These are phyloP conservation scores for Umimayanthus chanpuru DNA, from an alignment of 92 coral and sea anemone genomes.

Conservation along the genomic window DNA sequence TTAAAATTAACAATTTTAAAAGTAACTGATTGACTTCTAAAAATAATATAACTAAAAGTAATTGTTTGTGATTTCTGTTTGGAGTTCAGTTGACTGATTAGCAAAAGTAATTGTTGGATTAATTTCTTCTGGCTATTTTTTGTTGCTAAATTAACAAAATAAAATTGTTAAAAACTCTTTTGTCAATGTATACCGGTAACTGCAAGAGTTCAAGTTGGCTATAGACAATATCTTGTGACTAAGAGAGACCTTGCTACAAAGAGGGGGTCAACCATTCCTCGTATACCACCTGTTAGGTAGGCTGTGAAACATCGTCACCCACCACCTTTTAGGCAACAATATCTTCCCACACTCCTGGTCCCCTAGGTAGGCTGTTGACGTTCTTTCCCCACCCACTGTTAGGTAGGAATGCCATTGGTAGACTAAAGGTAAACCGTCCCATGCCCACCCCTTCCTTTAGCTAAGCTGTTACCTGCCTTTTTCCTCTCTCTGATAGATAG, in stretches of 20 bases:
- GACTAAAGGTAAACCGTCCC: too few relatives aligned
- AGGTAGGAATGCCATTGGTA: too few relatives aligned
- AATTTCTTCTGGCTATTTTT: neutral
- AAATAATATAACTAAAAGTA: neutral
- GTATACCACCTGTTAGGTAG: neutral
- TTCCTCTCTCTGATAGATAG: neutral
- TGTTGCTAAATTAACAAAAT: neutral
- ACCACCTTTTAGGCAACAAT: too few relatives aligned
- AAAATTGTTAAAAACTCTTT: neutral
- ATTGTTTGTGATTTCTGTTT: neutral
- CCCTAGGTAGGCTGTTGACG: too few relatives aligned
- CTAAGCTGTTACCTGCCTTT: too few relatives aligned
- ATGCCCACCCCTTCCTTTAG: too few relatives aligned
- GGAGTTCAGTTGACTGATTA: neutral
- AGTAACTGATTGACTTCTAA: neutral
- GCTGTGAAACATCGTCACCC: too few relatives aligned
- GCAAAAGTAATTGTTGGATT: neutral
- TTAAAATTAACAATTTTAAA: neutral
- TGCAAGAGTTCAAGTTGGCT: conserved; percentile 20
- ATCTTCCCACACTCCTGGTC: too few relatives aligned
- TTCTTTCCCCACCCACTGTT: too few relatives aligned
- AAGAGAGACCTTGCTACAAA: neutral
- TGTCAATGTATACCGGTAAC: neutral
- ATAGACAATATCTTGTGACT: neutral
- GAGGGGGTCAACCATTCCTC: neutral